phyloP scores from a whole-genome alignment of 1,140 invertebrate species.

The Drosophila bipectinata region DNA sequence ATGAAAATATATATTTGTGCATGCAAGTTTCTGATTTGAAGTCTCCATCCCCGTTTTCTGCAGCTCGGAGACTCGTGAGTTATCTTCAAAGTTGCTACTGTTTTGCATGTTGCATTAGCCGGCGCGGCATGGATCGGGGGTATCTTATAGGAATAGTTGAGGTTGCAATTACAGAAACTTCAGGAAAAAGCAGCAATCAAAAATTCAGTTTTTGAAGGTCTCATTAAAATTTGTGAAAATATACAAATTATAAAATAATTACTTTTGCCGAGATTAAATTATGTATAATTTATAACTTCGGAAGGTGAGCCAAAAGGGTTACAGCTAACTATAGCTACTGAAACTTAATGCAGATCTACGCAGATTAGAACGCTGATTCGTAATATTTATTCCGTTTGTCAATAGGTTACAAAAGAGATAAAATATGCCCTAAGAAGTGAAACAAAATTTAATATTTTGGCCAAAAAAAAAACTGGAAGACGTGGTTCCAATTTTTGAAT shows the following conservation, averaged over 20 bases:
- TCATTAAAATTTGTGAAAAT: conserved; percentile 13
- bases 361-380: no score
- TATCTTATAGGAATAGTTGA: conserved; percentile 22
- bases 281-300: conserved; percentile 13
- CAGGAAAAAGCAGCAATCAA: conserved; percentile 16
- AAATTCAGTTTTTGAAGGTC: conserved; percentile 25
- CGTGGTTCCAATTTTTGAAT: no score
- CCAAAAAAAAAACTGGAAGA: no score
- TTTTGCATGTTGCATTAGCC: conserved; percentile 35
- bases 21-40: conserved; percentile 36
- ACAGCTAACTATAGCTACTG: background rate
- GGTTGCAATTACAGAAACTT: conserved; percentile 38
- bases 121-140: conserved; percentile 18
- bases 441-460: no score
- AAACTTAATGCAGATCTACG: no score
- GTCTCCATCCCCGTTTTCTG: conserved; percentile 40
- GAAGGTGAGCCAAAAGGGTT: background rate
- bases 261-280: conserved; percentile 32
- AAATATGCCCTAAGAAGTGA: no score
- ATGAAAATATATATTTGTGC: conserved; percentile 74
- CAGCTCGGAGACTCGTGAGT: conserved; percentile 44
- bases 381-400: no score
- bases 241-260: conserved; percentile 40
- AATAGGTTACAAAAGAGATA: no score
- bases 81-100: conserved; percentile 40